Conservation (phyloP, 2,797 vertebrate genomes). For the Acanthis flammea region DNA sequence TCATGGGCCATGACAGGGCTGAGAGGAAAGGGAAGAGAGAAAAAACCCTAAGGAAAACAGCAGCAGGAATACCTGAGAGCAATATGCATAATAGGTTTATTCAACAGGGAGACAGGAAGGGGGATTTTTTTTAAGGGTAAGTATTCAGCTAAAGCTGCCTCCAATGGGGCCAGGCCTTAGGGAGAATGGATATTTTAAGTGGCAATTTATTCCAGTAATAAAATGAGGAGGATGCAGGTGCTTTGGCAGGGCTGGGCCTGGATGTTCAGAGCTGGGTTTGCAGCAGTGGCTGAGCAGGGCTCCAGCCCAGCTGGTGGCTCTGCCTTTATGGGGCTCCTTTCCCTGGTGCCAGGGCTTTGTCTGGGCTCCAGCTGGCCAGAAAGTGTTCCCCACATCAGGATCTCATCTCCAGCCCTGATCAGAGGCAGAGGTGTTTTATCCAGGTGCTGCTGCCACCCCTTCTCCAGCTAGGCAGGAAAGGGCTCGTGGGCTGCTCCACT, state of each 20-base stretch:
- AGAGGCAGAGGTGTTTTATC: neutral
- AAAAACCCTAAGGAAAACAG: neutral
- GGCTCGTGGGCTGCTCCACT: neutral
- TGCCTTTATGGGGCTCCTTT: neutral
- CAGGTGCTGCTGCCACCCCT: neutral
- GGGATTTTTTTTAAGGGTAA: neutral
- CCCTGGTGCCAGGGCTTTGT: neutral
- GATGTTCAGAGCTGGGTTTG: neutral
- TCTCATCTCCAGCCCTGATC: neutral
- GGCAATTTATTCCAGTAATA: slow-evolving; percentile 40
- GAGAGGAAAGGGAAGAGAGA: neutral
- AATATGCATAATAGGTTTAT: neutral
- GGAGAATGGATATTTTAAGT: slow-evolving; percentile 29
- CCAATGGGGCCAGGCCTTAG: neutral
- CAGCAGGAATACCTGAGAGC: neutral
- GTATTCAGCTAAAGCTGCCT: neutral
- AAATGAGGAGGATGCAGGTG: slow-evolving; percentile 37
- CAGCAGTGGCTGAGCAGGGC: neutral
- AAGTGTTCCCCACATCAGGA: accelerated
- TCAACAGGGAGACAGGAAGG: neutral
- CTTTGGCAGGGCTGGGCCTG: neutral
- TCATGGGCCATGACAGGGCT: neutral
- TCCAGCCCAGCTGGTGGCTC: neutral
- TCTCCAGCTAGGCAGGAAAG: neutral
- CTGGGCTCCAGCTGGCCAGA: neutral